Evolutionary conservation across 2,888 invertebrate species (phyloP).

Genomic region (Malacosoma neustria): DNA sequence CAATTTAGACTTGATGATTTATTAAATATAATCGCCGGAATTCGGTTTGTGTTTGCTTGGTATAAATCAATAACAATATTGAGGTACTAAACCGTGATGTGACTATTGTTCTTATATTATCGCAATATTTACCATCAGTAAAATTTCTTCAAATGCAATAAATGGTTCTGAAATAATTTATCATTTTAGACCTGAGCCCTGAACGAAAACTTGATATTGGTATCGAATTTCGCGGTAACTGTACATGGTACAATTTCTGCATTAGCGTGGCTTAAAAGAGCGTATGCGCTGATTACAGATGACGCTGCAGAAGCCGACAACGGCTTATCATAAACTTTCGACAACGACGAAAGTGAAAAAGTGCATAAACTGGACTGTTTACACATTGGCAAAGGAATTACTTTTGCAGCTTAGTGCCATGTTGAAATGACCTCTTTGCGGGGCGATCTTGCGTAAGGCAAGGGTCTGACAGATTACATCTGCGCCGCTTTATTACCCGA

Average conservation of each 20-base stretch:
- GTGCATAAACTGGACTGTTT: slow-evolving; percentile 53
- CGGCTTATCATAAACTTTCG: slow-evolving; percentile 44
- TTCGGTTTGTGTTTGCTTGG: too few species aligned
- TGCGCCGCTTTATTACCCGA: slow-evolving; percentile 19
- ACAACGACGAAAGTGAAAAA: slow-evolving; percentile 36
- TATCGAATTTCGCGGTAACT: slow-evolving; percentile 10
- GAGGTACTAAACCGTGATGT: too few species aligned
- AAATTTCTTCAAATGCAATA: too few species aligned
- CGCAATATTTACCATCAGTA: too few species aligned
- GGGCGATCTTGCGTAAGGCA: slow-evolving; percentile 42
- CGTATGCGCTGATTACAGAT: slow-evolving; percentile 1
- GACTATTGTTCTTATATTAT: too few species aligned
- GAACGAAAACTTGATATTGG: slow-evolving; percentile 3
- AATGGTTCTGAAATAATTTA: too few species aligned
- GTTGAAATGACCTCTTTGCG: slow-evolving; percentile 43
- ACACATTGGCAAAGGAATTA: slow-evolving; percentile 42
- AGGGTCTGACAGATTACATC: slow-evolving; percentile 36
- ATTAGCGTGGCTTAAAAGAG: not conserved
- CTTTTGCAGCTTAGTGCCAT: slow-evolving; percentile 54
- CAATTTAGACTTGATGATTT: too few species aligned
- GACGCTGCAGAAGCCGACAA: slow-evolving; percentile 35
- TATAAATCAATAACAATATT: too few species aligned
- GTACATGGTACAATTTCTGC: slow-evolving; percentile 5
- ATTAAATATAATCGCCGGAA: too few species aligned
- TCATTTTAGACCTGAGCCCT: too few species aligned